Percentiles rank a stretch among this genome's conserved stretches.
Conservation (phyloP, 1,140 invertebrate genomes). For the Nasonia vitripennis region DNA sequence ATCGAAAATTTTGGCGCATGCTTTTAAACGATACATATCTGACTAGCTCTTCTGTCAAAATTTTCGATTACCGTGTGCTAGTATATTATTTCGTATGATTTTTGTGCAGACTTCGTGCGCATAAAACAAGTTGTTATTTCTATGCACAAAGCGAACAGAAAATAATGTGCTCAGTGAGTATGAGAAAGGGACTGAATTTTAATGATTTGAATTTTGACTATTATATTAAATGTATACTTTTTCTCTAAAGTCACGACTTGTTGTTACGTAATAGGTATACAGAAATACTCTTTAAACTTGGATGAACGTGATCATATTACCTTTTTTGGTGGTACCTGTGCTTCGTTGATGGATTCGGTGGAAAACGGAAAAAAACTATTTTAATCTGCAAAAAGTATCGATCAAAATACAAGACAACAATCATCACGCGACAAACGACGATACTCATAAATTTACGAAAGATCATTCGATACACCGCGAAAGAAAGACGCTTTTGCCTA, state of each 20-base stretch:
- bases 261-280: neutral
- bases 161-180: conserved; percentile 40
- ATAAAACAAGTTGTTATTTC: conserved; percentile 22
- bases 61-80: neutral
- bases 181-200: conserved; percentile 12
- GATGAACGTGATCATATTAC: conserved; percentile 63
- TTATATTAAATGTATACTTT: conserved; percentile 2
- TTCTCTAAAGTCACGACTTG: conserved; percentile 8
- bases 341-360: conserved; percentile 61
- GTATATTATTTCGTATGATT: conserved; percentile 3
- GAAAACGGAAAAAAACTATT: conserved; percentile 64
- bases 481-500: conserved; percentile 41
- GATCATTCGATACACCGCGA: neutral
- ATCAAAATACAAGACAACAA: conserved; percentile 55
- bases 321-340: conserved; percentile 67
- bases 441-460: neutral
- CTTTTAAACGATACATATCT: neutral
- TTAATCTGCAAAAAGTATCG: conserved; percentile 63
- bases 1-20: conserved; percentile 17
- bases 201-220: neutral
- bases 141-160: conserved; percentile 49
- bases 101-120: conserved; percentile 18
- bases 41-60: neutral
- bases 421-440: conserved; percentile 40
- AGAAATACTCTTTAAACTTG: conserved; percentile 52